These are phyloP conservation scores for Parus major DNA, from an alignment of 2,113 vertebrate species.

Conservation along the genomic window DNA sequence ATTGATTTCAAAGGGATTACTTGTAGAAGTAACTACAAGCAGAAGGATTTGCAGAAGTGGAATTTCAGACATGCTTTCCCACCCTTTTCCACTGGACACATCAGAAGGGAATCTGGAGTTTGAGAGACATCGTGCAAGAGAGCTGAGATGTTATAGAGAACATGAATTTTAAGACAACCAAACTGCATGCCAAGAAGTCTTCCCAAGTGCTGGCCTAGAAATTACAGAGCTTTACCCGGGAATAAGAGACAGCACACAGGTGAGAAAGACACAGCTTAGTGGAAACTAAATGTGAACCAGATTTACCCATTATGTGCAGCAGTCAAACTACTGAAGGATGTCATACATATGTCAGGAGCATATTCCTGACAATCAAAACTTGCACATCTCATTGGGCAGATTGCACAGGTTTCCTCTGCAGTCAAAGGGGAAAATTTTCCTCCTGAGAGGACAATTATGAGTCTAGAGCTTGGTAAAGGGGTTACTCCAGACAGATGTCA, in stretches of 20 bases:
- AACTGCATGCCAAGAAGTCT: background rate
- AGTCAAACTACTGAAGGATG: background rate
- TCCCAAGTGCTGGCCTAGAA: background rate
- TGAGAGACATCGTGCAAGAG: background rate
- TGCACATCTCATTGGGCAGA: background rate
- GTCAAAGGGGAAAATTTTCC: background rate
- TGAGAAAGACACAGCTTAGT: background rate
- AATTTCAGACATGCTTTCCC: background rate
- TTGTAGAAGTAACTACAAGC: slow-evolving; percentile 19
- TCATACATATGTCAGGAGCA: background rate
- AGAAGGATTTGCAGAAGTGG: background rate
- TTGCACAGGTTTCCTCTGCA: background rate
- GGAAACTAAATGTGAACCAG: background rate
- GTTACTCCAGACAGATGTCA: background rate
- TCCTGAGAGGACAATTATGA: background rate
- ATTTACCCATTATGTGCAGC: background rate
- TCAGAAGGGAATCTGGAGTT: background rate
- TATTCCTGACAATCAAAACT: background rate
- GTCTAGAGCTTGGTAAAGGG: background rate
- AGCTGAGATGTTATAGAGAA: background rate
- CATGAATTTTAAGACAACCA: background rate
- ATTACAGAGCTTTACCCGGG: background rate
- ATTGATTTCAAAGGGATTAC: slow-evolving; percentile 48
- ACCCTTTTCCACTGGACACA: background rate
- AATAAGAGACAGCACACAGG: background rate